Conservation (phyloP, 2,113 vertebrate genomes). For the Rousettus leschenaultii region DNA sequence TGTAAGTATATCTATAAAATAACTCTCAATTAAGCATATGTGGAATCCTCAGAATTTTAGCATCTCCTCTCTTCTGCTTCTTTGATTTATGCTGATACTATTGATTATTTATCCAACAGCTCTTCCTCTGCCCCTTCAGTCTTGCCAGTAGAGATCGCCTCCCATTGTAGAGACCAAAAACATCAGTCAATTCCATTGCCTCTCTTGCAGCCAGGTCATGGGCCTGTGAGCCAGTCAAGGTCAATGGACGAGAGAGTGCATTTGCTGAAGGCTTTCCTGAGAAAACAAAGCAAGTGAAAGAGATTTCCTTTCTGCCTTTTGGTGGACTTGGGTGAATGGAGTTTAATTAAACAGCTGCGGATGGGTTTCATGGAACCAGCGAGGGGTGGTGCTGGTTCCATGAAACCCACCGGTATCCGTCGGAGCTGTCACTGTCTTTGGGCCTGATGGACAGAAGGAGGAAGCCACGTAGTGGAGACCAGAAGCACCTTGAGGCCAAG, state of each 20-base stretch:
- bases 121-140: neutral
- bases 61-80: too few relatives aligned
- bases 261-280: neutral
- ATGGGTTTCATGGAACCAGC: neutral
- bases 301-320: neutral
- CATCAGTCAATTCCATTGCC: neutral
- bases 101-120: neutral
- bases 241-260: neutral
- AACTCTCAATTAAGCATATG: neutral
- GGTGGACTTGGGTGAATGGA: neutral
- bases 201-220: neutral
- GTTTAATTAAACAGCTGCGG: neutral
- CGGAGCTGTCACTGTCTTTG: neutral
- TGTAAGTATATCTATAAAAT: neutral
- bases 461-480: neutral
- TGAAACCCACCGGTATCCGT: neutral
- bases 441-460: neutral
- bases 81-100: neutral
- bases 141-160: neutral
- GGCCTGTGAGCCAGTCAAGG: neutral
- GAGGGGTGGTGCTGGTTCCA: neutral
- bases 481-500: neutral
- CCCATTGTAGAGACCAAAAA: neutral
- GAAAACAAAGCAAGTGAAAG: neutral
- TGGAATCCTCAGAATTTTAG: rapidly evolving